Evolutionary conservation across 2,113 vertebrate species (phyloP).

Genomic region (Rhinopomastus cyanomelas): DNA sequence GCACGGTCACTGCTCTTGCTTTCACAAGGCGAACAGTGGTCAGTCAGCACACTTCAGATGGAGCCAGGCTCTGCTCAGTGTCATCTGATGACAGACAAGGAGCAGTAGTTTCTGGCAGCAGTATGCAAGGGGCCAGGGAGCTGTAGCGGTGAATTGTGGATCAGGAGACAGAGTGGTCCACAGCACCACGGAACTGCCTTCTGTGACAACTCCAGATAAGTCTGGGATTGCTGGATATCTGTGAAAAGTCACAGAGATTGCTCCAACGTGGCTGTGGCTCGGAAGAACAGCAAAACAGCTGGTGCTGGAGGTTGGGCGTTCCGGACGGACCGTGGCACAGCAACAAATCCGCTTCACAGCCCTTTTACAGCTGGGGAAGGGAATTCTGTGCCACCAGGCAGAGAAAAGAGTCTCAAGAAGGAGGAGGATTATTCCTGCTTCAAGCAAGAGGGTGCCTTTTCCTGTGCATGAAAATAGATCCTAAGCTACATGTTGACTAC

Average conservation of each 20-base stretch:
- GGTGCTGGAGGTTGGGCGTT: neutral
- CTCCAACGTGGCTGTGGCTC: neutral
- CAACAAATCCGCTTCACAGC: neutral
- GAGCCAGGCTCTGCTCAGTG: neutral
- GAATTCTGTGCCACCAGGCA: neutral
- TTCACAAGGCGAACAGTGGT: neutral
- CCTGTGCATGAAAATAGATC: neutral
- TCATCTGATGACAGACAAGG: no score
- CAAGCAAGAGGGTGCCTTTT: neutral
- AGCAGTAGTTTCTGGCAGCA: neutral
- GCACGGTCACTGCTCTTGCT: neutral
- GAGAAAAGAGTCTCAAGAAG: neutral
- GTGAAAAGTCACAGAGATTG: neutral
- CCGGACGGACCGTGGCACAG: neutral
- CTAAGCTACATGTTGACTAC: neutral
- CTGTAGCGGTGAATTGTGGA: rapidly evolving
- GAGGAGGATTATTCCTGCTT: constrained; percentile 5
- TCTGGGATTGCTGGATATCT: neutral
- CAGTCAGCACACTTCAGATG: neutral
- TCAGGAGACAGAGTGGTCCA: neutral
- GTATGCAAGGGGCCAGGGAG: neutral
- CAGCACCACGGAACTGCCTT: neutral
- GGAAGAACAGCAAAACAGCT: neutral
- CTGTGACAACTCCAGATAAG: neutral
- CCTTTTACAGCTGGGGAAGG: neutral